Base-by-base conservation (phyloP, 2,888 invertebrate species). In the Diplolepis rosae region DNA sequence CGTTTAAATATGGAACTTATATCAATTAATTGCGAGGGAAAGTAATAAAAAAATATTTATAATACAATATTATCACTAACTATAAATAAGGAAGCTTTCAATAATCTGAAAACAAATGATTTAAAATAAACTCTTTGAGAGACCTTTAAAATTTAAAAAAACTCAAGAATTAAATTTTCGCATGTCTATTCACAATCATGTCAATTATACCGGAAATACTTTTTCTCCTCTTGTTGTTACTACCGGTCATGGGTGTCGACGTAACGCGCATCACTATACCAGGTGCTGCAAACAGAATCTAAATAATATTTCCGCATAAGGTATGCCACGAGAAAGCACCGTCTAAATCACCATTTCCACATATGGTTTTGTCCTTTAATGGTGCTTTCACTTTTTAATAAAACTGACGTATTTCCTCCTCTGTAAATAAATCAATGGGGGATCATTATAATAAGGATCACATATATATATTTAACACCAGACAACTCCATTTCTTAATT, bases 381-480 rank as follows among this genome's bases (percentile, higher is more conserved):
- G 35, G 18, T 30, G 9, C n/a, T 54, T 45, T 45, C 18, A 18
- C 54, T n/a, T 54, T 28, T 32, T 30, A 54, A 30, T 7, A 54
- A 54, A 54, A n/a, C 7, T 4, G 27, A 30, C 30, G 68, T 69
- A 71, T 70, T 69, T 76, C 69, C 70, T 72, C 74, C 30, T n/a
- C n/a, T n/a, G n/a, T n/a, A n/a, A n/a, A n/a, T n/a, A n/a, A n/a
- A n/a, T n/a, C n/a, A n/a, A n/a, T n/a, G n/a, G n/a, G n/a, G n/a
- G n/a, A n/a, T n/a, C n/a, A n/a, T n/a, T n/a, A n/a, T n/a, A n/a
- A n/a, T n/a, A n/a, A n/a, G n/a, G n/a, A n/a, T n/a, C n/a, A n/a
- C n/a, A n/a, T n/a, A n/a, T n/a, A n/a, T n/a, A n/a, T n/a, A n/a
- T n/a, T n/a, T n/a, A n/a, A n/a, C n/a, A n/a, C n/a, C n/a, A n/a